Percentiles rank a stretch among this genome's conserved stretches.
Conservation (phyloP, 2,113 vertebrate species). For the Oryctolagus cuniculus region DNA sequence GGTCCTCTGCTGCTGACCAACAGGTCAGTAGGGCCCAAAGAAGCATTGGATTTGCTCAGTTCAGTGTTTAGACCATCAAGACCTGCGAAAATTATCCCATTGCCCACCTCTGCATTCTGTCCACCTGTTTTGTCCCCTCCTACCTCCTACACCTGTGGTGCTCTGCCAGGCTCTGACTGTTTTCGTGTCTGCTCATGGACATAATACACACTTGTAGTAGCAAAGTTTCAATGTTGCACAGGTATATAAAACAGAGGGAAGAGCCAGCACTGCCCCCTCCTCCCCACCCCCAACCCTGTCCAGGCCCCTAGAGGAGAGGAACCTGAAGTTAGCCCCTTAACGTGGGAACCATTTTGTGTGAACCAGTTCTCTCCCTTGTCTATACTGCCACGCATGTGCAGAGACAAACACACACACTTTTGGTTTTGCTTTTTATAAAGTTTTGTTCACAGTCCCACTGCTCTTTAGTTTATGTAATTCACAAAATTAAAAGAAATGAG, state of each 20-base stretch:
- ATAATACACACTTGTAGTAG: neutral
- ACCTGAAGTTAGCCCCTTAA: neutral
- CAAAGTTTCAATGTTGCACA: neutral
- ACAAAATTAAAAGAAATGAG: neutral
- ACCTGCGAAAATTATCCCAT: neutral
- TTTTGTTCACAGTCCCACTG: neutral
- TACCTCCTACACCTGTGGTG: neutral
- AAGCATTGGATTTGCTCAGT: neutral
- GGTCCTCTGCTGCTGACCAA: neutral
- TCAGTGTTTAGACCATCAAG: neutral
- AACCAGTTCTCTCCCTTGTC: neutral
- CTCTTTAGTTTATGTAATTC: constrained; percentile 52
- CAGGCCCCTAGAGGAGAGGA: neutral
- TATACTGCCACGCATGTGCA: neutral
- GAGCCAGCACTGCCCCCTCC: neutral
- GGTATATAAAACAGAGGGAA: neutral
- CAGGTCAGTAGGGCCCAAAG: neutral
- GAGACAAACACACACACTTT: neutral
- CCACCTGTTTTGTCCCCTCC: neutral
- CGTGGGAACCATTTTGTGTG: neutral
- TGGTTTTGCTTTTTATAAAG: neutral
- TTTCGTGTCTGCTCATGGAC: neutral
- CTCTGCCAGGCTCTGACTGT: neutral
- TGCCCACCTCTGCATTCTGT: neutral
- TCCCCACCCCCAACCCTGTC: no score